A percentile compares a stretch with the other conserved stretches of the same genome.
Evolutionary conservation across 2,888 invertebrate species (phyloP).

Genomic region (Amblyjoppa proteus): DNA sequence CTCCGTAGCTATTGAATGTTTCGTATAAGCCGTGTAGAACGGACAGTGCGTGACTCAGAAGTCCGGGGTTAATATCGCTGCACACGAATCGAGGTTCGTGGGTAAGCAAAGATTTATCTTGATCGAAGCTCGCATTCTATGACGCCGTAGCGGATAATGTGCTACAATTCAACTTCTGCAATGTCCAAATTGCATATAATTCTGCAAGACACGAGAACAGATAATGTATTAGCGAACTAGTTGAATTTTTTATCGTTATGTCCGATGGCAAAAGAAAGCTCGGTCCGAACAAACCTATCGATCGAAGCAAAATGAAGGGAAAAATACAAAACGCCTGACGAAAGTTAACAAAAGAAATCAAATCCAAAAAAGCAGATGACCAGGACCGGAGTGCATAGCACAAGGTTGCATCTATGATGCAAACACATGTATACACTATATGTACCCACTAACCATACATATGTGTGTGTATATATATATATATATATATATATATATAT

Average conservation of each 20-base stretch:
- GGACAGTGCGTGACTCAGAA: constrained; percentile 24
- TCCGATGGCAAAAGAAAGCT: constrained; percentile 6
- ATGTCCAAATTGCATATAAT: constrained; percentile 16
- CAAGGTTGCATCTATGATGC: background rate
- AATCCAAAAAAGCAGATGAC: constrained; percentile 12
- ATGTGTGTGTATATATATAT: constrained; percentile 10
- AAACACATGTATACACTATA: background rate
- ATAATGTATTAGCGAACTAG: constrained; percentile 24
- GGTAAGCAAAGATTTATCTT: constrained; percentile 21
- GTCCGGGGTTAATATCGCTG: constrained; percentile 7
- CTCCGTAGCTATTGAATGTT: background rate
- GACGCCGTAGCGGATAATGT: background rate
- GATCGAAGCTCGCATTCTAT: constrained; percentile 22
- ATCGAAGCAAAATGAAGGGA: background rate
- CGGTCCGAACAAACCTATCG: constrained; percentile 4
- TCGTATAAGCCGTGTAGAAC: background rate
- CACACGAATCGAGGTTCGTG: constrained; percentile 6
- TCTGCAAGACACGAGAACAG: constrained; percentile 23
- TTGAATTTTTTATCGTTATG: background rate
- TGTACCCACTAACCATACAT: background rate
- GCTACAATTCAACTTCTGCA: constrained; percentile 6
- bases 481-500: background rate
- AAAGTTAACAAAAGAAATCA: background rate
- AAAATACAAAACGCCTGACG: background rate
- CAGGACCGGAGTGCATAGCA: background rate